Conservation (phyloP, 2,113 vertebrate species). For the Myrmecobius fasciatus region DNA sequence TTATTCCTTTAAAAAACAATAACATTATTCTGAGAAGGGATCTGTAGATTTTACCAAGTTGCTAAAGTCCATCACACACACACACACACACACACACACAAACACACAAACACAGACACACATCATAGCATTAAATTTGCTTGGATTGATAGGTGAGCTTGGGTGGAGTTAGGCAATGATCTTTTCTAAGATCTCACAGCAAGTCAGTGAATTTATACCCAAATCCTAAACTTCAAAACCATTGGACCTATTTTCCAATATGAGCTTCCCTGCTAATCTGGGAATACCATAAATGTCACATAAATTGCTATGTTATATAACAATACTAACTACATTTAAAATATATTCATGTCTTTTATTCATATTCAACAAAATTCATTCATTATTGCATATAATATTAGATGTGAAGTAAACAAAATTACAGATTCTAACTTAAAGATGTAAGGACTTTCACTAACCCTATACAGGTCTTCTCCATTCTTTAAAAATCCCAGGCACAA, state of each 20-base stretch:
- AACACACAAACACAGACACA: too few relatives aligned
- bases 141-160: conserved; percentile 59
- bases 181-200: conserved; percentile 23
- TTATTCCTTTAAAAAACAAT: too few relatives aligned
- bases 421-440: neutral
- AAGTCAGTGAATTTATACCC: conserved; percentile 45
- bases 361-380: neutral
- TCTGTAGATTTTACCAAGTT: too few relatives aligned
- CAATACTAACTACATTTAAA: conserved; percentile 15
- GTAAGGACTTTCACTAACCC: neutral
- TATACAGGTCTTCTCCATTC: neutral
- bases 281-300: neutral
- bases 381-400: neutral
- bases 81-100: too few relatives aligned
- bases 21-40: too few relatives aligned
- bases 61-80: too few relatives aligned
- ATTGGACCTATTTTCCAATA: neutral
- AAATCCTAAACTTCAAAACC: conserved; percentile 22
- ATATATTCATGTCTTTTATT: neutral
- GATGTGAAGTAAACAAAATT: neutral
- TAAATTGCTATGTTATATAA: conserved; percentile 20
- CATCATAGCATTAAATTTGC: neutral
- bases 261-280: neutral
- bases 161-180: conserved; percentile 22
- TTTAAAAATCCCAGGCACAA: neutral